A percentile compares a stretch with the other conserved stretches of the same genome.
These are phyloP conservation scores for Potamarius usumacintae DNA, from an alignment of 2,113 vertebrate genomes.

Conservation along the genomic window DNA sequence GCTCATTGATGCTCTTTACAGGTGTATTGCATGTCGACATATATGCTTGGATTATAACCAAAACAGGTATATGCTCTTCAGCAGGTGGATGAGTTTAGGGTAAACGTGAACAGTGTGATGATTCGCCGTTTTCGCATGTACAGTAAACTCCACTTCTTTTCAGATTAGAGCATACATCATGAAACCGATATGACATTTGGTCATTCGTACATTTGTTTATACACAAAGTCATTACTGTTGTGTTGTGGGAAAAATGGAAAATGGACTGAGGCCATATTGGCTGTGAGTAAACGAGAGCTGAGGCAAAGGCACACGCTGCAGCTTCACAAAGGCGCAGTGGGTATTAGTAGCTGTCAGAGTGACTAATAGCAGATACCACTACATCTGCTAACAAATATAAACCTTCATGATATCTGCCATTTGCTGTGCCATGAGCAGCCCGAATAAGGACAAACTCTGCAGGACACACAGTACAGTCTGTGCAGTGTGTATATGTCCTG, in stretches of 20 bases:
- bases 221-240: conserved; percentile 34
- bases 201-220: neutral
- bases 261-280: conserved; percentile 52
- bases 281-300: conserved; percentile 53
- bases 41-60: neutral
- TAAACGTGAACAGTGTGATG: neutral
- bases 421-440: conserved; percentile 50
- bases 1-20: neutral
- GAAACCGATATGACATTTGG: neutral
- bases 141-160: neutral
- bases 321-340: conserved; percentile 52
- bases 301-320: conserved; percentile 52
- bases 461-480: neutral
- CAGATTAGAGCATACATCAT: neutral
- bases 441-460: conserved; percentile 51
- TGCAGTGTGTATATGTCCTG: conserved; percentile 14
- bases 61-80: neutral
- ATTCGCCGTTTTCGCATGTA: neutral
- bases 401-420: conserved; percentile 62
- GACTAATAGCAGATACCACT: conserved; percentile 61
- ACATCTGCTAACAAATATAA: conserved; percentile 65
- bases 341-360: conserved; percentile 63
- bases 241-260: conserved; percentile 43
- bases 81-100: neutral
- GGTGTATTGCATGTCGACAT: neutral